These are phyloP conservation scores for Oreochromis niloticus DNA, from an alignment of 2,113 vertebrate species.

Conservation along the genomic window DNA sequence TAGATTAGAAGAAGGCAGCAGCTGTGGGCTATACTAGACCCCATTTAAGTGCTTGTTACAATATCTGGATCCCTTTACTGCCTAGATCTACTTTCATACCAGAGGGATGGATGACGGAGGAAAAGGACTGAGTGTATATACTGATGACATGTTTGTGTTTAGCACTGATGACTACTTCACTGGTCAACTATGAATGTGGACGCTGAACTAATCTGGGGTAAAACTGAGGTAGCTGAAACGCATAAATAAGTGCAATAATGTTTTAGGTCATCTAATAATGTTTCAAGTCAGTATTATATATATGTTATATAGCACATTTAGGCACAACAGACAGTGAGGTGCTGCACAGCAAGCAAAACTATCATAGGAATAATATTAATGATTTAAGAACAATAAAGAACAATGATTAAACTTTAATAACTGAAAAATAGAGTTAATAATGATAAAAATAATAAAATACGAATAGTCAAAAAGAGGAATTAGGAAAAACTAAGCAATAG, in stretches of 20 bases:
- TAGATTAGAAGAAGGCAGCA: conserved; percentile 29
- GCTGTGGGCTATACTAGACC: conserved; percentile 40
- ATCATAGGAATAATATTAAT: background rate
- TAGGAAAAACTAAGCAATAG: background rate
- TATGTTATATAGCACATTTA: background rate
- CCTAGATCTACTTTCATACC: conserved; percentile 40
- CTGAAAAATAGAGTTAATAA: background rate
- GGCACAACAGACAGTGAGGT: background rate
- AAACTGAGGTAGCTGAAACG: background rate
- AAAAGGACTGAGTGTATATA: background rate
- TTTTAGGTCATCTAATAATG: background rate
- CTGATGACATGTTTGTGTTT: background rate
- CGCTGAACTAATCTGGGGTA: background rate
- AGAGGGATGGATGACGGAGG: background rate
- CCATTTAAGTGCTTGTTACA: conserved; percentile 52
- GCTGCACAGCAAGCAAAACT: background rate
- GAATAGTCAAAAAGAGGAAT: background rate
- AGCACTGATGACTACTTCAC: background rate
- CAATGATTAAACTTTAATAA: too few species aligned
- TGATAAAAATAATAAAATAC: background rate
- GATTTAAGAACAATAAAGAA: background rate
- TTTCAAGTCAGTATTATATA: background rate
- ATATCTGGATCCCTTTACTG: conserved; percentile 38
- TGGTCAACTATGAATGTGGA: background rate
- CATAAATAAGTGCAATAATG: background rate